Conservation (phyloP, 2,113 vertebrate species). For the Epinephelus moara region DNA sequence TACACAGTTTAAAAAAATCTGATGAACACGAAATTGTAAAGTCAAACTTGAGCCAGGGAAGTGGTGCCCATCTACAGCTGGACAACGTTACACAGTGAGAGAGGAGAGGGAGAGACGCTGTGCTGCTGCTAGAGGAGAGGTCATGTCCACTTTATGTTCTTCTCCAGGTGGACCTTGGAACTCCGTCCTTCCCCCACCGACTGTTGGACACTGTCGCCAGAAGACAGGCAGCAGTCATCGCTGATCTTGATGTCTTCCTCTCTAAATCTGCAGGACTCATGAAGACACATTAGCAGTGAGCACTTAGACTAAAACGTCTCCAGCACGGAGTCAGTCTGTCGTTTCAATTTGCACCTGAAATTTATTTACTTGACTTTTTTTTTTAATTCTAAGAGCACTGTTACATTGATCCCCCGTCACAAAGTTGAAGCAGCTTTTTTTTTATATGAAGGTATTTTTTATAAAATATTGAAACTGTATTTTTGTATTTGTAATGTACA, state of each 20-base stretch:
- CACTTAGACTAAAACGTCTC: constrained; percentile 67
- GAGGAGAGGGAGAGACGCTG: too few species aligned
- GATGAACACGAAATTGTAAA: not conserved
- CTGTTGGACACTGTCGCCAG: constrained; percentile 86
- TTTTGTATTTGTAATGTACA: constrained; percentile 61
- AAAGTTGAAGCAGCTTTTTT: constrained; percentile 68
- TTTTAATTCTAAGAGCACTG: constrained; percentile 69
- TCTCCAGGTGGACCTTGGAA: constrained; percentile 91
- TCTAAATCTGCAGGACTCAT: constrained; percentile 52
- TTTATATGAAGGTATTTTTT: constrained; percentile 59
- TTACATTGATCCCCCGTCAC: constrained; percentile 53
- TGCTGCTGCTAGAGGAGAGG: not conserved
- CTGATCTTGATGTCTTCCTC: constrained; percentile 88
- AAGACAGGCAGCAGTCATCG: constrained; percentile 90
- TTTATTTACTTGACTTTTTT: constrained; percentile 71
- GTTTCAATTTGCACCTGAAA: constrained; percentile 77
- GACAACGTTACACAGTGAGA: too few species aligned
- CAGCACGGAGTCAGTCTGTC: constrained; percentile 16
- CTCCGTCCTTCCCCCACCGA: constrained; percentile 87
- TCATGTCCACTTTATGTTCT: not conserved
- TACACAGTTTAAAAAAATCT: not conserved
- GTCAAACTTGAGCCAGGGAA: too few species aligned
- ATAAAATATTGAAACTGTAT: constrained; percentile 50
- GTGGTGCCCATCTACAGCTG: too few species aligned
- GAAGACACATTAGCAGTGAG: constrained; percentile 54